phyloP scores from a whole-genome alignment of 2,113 vertebrate genomes.

The Puffinus mauretanicus region DNA sequence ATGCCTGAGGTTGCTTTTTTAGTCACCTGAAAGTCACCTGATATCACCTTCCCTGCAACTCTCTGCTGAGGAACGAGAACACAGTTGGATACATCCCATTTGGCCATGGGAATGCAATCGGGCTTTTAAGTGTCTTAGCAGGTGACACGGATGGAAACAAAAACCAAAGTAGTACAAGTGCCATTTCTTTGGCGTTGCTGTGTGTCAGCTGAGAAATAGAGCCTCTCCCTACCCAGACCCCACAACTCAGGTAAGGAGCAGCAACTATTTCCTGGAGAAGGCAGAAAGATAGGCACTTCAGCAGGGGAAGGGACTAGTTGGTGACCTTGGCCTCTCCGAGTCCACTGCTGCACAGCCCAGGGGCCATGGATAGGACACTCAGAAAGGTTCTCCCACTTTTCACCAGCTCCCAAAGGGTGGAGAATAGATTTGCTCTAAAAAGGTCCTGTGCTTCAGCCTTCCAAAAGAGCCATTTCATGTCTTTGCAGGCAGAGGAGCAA shows the following conservation, averaged over 20 bases:
- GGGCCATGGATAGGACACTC: background rate
- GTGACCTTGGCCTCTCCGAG: background rate
- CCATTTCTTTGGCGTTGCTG: background rate
- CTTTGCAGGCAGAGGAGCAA: background rate
- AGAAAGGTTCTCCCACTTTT: background rate
- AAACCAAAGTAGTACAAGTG: background rate
- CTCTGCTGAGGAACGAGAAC: background rate
- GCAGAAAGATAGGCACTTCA: background rate
- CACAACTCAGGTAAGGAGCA: background rate
- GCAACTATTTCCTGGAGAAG: background rate
- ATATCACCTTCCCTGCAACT: too few relatives aligned
- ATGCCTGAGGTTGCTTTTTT: too few relatives aligned
- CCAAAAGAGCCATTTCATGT: background rate
- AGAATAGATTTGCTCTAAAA: background rate
- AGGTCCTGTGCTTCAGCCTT: background rate
- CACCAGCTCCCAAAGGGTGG: background rate
- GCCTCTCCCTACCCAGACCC: background rate
- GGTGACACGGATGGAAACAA: background rate
- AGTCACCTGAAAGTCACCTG: background rate
- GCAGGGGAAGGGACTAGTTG: background rate
- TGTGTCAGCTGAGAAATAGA: background rate
- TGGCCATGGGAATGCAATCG: too few relatives aligned
- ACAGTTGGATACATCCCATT: fast-evolving
- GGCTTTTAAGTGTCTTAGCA: background rate
- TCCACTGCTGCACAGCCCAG: background rate